phyloP scores from a whole-genome alignment of 2,888 invertebrate species.

The Sinohyriopsis cumingii region DNA sequence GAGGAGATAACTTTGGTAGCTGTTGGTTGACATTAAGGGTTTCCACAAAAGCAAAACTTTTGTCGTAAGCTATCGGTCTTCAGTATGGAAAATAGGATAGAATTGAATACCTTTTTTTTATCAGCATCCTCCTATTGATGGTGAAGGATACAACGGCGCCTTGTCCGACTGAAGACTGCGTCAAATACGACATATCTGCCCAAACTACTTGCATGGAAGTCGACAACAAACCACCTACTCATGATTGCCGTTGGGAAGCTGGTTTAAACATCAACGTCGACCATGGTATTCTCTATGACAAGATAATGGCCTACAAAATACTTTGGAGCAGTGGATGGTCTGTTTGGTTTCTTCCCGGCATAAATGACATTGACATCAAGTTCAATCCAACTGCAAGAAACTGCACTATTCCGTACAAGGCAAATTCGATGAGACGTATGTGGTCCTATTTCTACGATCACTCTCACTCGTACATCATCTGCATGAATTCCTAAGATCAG shows the following conservation, averaged over 20 bases:
- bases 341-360: conserved; percentile 21
- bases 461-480: conserved; percentile 24
- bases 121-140: too few species aligned
- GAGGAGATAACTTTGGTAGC: too few species aligned
- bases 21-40: too few species aligned
- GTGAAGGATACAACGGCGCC: too few species aligned
- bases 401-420: background rate
- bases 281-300: conserved; percentile 1
- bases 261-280: conserved; percentile 8
- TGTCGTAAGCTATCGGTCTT: too few species aligned
- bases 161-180: too few species aligned
- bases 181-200: too few species aligned
- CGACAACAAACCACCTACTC: too few species aligned
- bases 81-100: too few species aligned
- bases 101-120: too few species aligned
- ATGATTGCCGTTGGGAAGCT: conserved; percentile 19
- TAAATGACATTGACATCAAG: conserved; percentile 23
- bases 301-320: conserved; percentile 25
- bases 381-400: conserved; percentile 3
- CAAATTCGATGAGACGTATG: conserved; percentile 14
- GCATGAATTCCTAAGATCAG: background rate
- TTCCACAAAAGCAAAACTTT: too few species aligned
- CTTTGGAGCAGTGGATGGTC: conserved; percentile 27
- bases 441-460: conserved; percentile 27
- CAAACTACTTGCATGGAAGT: too few species aligned